These are phyloP conservation scores for Scolanthus callimorphus DNA, from an alignment of 92 coral and sea anemone species.

Conservation along the genomic window DNA sequence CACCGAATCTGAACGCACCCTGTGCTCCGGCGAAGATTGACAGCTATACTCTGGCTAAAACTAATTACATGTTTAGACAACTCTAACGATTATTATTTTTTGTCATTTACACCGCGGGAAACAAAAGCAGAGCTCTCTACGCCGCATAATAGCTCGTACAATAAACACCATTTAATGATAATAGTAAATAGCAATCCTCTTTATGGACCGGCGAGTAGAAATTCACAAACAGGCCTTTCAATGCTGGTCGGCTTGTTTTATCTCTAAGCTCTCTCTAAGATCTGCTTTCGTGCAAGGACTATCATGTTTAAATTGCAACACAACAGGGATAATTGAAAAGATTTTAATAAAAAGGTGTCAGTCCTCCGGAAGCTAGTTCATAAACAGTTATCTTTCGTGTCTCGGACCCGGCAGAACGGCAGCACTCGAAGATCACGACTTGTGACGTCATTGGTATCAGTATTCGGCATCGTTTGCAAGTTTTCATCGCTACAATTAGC, in stretches of 20 bases:
- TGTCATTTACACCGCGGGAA: not conserved
- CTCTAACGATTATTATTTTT: not conserved
- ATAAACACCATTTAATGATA: not conserved
- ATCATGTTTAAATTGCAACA: not conserved
- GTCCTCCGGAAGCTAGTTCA: slow-evolving; percentile 34
- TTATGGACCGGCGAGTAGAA: too few relatives aligned
- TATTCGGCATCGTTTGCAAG: too few relatives aligned
- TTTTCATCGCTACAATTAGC: too few relatives aligned
- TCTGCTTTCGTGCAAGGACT: not conserved
- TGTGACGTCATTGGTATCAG: too few relatives aligned
- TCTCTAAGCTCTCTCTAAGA: too few relatives aligned
- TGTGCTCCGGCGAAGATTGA: not conserved
- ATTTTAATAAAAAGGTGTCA: slow-evolving; percentile 23
- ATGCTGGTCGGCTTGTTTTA: too few relatives aligned
- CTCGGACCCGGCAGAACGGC: not conserved
- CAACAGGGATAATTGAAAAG: slow-evolving; percentile 14
- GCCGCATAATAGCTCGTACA: not conserved
- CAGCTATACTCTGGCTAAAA: too few relatives aligned
- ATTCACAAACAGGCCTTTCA: too few relatives aligned
- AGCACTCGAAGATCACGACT: not conserved
- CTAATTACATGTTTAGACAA: not conserved
- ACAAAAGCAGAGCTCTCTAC: not conserved
- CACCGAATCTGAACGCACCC: too few relatives aligned
- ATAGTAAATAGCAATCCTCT: not conserved
- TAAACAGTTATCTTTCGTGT: slow-evolving; percentile 16